Conservation (phyloP, 2,797 vertebrate species). For the Lepus townsendii region DNA sequence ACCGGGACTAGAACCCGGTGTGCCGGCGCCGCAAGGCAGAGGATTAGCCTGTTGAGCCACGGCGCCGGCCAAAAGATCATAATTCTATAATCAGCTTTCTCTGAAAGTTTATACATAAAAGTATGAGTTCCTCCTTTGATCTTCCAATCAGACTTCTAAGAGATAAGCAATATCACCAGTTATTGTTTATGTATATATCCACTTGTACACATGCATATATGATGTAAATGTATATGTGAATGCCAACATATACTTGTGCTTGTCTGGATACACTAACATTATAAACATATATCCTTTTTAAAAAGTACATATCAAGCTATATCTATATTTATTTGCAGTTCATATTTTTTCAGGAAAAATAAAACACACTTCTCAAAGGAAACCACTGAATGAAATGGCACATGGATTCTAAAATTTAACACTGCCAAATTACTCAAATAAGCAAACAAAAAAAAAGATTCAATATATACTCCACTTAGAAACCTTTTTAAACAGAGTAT, state of each 20-base stretch:
- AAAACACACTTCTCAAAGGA: background rate
- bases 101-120: conserved; percentile 36
- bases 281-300: background rate
- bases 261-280: background rate
- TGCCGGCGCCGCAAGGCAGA: too few species aligned
- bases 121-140: background rate
- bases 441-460: background rate
- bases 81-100: background rate
- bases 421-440: background rate
- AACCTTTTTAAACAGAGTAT: background rate
- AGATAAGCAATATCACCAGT: background rate
- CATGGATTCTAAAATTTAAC: background rate
- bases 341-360: background rate
- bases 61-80: too few species aligned
- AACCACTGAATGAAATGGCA: background rate
- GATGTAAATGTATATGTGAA: background rate
- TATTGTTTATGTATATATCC: background rate
- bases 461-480: background rate
- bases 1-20: too few species aligned
- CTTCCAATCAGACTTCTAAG: background rate
- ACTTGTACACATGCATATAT: background rate
- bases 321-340: background rate
- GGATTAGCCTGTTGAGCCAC: too few species aligned
- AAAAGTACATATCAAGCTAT: conserved; percentile 31
- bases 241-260: background rate